Evolutionary conservation across 2,888 invertebrate genomes (phyloP).

Genomic region (Dryadula phaetusa): DNA sequence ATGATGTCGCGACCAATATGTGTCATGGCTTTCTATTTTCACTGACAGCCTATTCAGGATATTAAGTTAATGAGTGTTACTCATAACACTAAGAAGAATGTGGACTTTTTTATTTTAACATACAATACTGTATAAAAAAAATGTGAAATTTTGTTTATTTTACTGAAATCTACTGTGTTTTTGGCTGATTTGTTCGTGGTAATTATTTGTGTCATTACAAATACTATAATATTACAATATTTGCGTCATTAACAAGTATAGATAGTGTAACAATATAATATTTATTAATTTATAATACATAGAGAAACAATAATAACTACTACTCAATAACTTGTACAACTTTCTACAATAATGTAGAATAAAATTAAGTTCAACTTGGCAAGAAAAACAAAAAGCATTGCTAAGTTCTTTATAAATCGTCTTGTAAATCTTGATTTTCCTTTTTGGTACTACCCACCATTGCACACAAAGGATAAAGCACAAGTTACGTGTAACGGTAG

Average conservation of each 20-base stretch:
- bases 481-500: conserved; percentile 34
- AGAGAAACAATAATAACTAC: neutral
- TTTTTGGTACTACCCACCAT: conserved; percentile 44
- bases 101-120: neutral
- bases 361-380: conserved; percentile 6
- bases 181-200: no score
- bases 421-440: conserved; percentile 42
- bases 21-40: conserved; percentile 78
- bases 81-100: conserved; percentile 6
- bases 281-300: neutral
- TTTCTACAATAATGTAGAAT: conserved; percentile 5
- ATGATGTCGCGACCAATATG: conserved; percentile 59
- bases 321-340: neutral
- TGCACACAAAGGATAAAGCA: conserved; percentile 41
- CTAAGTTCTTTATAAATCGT: conserved; percentile 37
- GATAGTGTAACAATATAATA: no score
- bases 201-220: no score
- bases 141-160: no score
- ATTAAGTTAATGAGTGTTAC: conserved; percentile 21
- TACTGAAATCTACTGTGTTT: no score
- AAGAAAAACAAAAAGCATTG: conserved; percentile 31
- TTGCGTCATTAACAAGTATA: no score
- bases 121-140: neutral
- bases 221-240: neutral
- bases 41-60: conserved; percentile 43